phyloP scores from a whole-genome alignment of 2,888 invertebrate genomes.

The Tiliacea aurago region DNA sequence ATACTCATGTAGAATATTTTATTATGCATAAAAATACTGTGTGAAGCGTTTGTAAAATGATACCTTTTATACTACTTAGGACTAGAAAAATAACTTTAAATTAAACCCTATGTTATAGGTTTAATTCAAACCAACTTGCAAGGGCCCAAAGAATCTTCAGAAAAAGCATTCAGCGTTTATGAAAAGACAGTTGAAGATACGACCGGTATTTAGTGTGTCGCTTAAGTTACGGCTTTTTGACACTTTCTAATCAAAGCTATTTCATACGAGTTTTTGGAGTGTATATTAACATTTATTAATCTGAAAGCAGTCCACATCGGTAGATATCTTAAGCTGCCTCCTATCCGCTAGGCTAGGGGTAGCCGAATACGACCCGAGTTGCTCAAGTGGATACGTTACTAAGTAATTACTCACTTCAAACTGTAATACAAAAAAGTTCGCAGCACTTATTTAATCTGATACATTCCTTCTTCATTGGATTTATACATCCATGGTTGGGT shows the following conservation, averaged over 20 bases:
- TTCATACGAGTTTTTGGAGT: constrained; percentile 19
- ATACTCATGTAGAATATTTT: constrained; percentile 3
- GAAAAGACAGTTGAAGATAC: constrained; percentile 67
- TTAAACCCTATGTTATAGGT: constrained; percentile 47
- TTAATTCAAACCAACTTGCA: constrained; percentile 29
- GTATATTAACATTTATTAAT: constrained; percentile 37
- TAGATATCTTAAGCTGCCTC: neutral
- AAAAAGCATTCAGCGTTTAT: constrained; percentile 56
- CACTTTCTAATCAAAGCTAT: constrained; percentile 12
- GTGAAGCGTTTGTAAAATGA: constrained; percentile 1
- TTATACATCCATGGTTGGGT: neutral
- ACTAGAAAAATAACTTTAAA: neutral
- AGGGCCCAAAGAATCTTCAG: constrained; percentile 60
- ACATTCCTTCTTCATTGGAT: neutral
- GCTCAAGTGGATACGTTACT: neutral
- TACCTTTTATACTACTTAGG: neutral
- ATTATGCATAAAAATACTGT: neutral
- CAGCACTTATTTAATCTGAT: neutral
- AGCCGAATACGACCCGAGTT: neutral
- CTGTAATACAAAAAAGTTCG: too few species aligned
- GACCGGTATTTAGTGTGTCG: constrained; percentile 67
- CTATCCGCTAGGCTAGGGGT: too few species aligned
- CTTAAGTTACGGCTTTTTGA: constrained; percentile 34
- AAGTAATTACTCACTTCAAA: neutral
- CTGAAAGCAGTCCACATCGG: constrained; percentile 23